Evolutionary conservation across 2,797 vertebrate species (phyloP).

Genomic region (Anableps anableps): DNA sequence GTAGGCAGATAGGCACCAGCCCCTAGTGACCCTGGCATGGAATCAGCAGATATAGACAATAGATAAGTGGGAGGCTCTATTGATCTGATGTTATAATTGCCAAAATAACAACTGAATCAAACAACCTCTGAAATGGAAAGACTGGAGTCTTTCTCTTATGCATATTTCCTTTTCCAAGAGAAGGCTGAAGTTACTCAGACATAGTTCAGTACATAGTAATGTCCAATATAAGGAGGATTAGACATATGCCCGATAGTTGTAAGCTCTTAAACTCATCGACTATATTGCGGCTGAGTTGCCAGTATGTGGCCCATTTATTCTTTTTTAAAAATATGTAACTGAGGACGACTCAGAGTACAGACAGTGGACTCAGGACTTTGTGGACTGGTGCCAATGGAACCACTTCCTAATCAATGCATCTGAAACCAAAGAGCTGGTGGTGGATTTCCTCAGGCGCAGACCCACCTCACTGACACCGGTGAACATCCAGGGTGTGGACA

Average conservation of each 20-base stretch:
- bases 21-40: no score
- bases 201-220: neutral
- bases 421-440: no score
- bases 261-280: neutral
- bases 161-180: neutral
- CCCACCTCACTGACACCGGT: no score
- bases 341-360: no score
- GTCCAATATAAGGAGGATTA: neutral
- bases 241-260: neutral
- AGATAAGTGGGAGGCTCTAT: neutral
- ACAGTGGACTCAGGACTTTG: no score
- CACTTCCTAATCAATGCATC: no score
- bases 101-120: neutral
- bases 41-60: neutral
- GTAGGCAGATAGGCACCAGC: no score
- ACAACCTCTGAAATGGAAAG: neutral
- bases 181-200: neutral
- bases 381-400: no score
- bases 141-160: neutral
- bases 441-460: no score
- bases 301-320: no score
- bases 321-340: no score
- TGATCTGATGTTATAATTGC: neutral
- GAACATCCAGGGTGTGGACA: no score
- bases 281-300: neutral